Percentiles rank a stretch among this genome's conserved stretches.
Evolutionary conservation across 2,113 vertebrate genomes (phyloP).

Genomic region (Melanotaenia duboulayi): DNA sequence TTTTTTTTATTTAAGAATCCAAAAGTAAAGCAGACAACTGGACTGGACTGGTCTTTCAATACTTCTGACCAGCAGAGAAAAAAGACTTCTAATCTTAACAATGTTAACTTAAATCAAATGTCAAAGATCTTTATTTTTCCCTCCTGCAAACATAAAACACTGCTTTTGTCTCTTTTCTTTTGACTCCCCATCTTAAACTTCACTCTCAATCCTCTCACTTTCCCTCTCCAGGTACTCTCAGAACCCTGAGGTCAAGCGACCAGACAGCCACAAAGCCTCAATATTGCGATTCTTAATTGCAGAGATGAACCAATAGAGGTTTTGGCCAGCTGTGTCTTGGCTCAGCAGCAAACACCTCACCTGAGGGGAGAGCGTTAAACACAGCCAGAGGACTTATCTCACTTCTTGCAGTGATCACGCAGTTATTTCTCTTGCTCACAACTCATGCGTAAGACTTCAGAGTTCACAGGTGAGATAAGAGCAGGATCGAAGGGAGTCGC

Average conservation of each 20-base stretch:
- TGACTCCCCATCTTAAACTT: constrained; percentile 1
- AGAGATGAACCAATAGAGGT: constrained; percentile 52
- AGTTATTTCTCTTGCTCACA: constrained; percentile 17
- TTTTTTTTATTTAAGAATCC: background rate
- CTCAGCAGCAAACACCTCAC: constrained; percentile 9
- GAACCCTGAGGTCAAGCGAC: constrained; percentile 31
- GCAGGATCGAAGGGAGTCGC: background rate
- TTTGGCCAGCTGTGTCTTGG: constrained; percentile 59
- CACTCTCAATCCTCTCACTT: background rate
- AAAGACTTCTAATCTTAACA: background rate
- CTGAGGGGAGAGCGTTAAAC: constrained; percentile 13
- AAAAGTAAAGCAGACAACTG: constrained; percentile 4
- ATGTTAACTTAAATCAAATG: constrained; percentile 2
- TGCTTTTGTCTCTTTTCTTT: constrained; percentile 3
- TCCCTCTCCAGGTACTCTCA: background rate
- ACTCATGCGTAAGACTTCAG: constrained; percentile 8
- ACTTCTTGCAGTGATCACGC: constrained; percentile 22
- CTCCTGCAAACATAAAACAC: constrained; percentile 28
- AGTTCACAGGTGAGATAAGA: constrained; percentile 19
- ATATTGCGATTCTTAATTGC: constrained; percentile 67
- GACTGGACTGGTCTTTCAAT: constrained; percentile 3
- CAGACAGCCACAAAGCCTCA: constrained; percentile 26
- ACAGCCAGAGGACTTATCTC: constrained; percentile 24
- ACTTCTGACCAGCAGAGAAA: constrained; percentile 14
- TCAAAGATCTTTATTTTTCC: background rate